Evolutionary conservation across 2,113 vertebrate genomes (phyloP).

Genomic region (Cynoglossus semilaevis): DNA sequence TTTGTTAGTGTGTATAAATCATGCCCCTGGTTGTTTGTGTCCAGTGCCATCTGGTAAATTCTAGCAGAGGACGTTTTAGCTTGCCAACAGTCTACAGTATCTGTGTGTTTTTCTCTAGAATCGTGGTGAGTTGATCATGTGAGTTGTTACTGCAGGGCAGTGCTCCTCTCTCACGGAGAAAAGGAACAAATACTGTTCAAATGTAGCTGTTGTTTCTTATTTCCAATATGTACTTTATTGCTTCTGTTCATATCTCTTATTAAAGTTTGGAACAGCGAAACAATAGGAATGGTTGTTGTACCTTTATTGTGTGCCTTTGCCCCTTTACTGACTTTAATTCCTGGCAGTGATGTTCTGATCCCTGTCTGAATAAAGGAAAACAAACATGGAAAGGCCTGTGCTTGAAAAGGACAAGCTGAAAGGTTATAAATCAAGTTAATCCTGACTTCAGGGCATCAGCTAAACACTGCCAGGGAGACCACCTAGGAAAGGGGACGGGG

Average conservation of each 20-base stretch:
- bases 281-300: too few relatives aligned
- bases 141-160: constrained; percentile 52
- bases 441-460: constrained; percentile 36
- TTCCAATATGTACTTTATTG: too few relatives aligned
- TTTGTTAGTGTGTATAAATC: constrained; percentile 27
- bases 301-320: too few relatives aligned
- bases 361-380: background rate
- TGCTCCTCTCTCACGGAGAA: constrained; percentile 49
- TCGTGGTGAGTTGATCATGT: constrained; percentile 44
- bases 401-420: constrained; percentile 29
- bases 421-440: constrained; percentile 56
- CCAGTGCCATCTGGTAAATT: constrained; percentile 63
- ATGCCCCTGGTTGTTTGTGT: constrained; percentile 50
- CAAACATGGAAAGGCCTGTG: background rate
- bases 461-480: constrained; percentile 40
- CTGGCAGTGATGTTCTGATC: too few relatives aligned
- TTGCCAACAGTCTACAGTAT: constrained; percentile 45
- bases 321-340: too few relatives aligned
- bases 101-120: constrained; percentile 26
- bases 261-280: too few relatives aligned
- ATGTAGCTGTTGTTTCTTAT: constrained; percentile 42
- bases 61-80: constrained; percentile 55
- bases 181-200: constrained; percentile 47
- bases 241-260: too few relatives aligned
- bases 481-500: constrained; percentile 37